Evolutionary conservation across 1,140 invertebrate species (phyloP).

Genomic region (Drosophila watanabei): DNA sequence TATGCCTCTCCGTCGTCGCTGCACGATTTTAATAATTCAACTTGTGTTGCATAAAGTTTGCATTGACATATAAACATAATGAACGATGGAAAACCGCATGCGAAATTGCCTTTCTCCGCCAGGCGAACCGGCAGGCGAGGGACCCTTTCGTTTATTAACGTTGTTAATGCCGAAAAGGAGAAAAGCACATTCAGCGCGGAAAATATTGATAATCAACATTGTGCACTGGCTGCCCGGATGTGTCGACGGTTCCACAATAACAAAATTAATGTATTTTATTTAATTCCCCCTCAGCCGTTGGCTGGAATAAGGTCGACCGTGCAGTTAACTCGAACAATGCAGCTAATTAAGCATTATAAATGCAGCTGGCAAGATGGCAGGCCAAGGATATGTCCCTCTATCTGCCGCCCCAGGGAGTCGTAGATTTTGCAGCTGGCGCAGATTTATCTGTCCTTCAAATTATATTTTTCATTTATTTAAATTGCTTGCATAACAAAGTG

Average conservation of each 20-base stretch:
- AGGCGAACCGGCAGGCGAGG: neutral
- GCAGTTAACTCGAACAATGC: conserved; percentile 73
- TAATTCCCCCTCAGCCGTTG: conserved; percentile 27
- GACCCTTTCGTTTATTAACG: conserved; percentile 43
- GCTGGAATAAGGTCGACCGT: conserved; percentile 56
- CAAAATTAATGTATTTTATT: conserved; percentile 73
- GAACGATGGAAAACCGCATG: conserved; percentile 53
- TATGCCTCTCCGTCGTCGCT: conserved; percentile 44
- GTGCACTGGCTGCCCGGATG: conserved; percentile 10
- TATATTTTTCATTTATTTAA: conserved; percentile 30
- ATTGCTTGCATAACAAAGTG: conserved; percentile 13
- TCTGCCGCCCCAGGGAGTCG: conserved; percentile 26
- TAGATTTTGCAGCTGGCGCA: conserved; percentile 17
- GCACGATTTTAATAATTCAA: conserved; percentile 74
- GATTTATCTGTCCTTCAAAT: conserved; percentile 8
- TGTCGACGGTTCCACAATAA: conserved; percentile 58
- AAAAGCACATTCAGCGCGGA: conserved; percentile 30
- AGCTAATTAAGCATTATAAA: conserved; percentile 81
- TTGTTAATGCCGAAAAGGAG: conserved; percentile 48
- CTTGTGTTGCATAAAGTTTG: conserved; percentile 62
- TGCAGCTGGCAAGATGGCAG: conserved; percentile 46
- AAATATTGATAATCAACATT: conserved; percentile 72
- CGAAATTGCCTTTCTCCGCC: conserved; percentile 44
- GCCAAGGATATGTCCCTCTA: conserved; percentile 19
- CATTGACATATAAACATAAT: conserved; percentile 55